Evolutionary conservation across 2,797 vertebrate species (phyloP).

Genomic region (Microctenopoma steveboyesi): DNA sequence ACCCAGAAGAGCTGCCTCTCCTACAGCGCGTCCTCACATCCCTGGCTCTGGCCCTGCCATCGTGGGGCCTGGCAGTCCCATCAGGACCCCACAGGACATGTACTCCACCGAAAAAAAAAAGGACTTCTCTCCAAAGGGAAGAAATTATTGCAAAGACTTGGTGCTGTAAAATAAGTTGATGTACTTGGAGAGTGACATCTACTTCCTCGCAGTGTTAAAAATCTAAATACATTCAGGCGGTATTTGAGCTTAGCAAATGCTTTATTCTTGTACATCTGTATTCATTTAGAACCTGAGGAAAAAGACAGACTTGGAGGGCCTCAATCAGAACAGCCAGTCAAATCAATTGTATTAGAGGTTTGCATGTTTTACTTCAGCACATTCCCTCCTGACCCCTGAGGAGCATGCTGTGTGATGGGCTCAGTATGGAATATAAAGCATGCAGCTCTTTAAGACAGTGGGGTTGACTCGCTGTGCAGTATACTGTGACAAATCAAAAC

Average conservation of each 20-base stretch:
- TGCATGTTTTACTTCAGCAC: conserved; percentile 72
- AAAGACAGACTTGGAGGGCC: not conserved
- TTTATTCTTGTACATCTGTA: conserved; percentile 74
- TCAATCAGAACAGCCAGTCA: conserved; percentile 14
- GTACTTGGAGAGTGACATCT: conserved; percentile 44
- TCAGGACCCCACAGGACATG: conserved; percentile 89
- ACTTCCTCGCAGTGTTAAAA: conserved; percentile 53
- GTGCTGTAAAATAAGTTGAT: conserved; percentile 89
- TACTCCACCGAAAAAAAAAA: conserved; percentile 94
- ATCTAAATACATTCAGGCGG: conserved; percentile 73
- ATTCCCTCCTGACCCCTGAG: conserved; percentile 61
- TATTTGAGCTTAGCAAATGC: conserved; percentile 77
- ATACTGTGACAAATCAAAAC: conserved; percentile 52
- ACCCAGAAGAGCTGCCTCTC: conserved; percentile 90
- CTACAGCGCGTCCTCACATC: conserved; percentile 88
- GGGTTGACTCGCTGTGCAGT: conserved; percentile 33
- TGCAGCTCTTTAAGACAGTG: conserved; percentile 37
- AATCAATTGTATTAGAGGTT: conserved; percentile 25
- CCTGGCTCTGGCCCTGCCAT: conserved; percentile 87
- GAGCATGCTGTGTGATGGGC: conserved; percentile 23
- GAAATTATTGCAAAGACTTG: conserved; percentile 93
- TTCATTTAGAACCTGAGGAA: conserved; percentile 10
- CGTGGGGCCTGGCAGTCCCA: conserved; percentile 89
- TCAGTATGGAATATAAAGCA: conserved; percentile 40
- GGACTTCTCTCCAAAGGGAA: conserved; percentile 97